Evolutionary conservation across 1,140 invertebrate species (phyloP).

Genomic region (Ceratitis capitata): DNA sequence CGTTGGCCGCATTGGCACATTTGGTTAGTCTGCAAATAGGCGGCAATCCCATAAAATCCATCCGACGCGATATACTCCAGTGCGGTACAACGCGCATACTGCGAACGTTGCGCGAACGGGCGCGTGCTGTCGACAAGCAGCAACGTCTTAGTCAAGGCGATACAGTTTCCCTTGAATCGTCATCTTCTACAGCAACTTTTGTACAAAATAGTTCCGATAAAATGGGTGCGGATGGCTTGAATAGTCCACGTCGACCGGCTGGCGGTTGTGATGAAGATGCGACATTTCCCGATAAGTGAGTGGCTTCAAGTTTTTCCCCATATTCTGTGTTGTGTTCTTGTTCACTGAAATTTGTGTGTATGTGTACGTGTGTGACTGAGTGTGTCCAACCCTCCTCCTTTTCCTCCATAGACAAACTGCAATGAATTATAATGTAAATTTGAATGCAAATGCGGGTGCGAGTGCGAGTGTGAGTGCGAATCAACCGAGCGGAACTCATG

Average conservation of each 20-base stretch:
- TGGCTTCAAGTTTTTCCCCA: conserved; percentile 37
- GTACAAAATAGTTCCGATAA: conserved; percentile 41
- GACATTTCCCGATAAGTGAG: conserved; percentile 76
- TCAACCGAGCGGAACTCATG: neutral
- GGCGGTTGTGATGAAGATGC: conserved; percentile 41
- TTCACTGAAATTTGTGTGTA: neutral
- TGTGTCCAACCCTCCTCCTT: conserved; percentile 2
- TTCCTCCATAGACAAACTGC: neutral
- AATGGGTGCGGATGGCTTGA: conserved; percentile 44
- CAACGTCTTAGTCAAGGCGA: neutral
- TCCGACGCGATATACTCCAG: conserved; percentile 80
- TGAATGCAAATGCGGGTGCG: too few species aligned
- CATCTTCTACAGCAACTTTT: neutral
- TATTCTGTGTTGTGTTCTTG: neutral
- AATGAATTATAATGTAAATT: too few species aligned
- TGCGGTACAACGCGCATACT: conserved; percentile 84
- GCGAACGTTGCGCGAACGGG: conserved; percentile 78
- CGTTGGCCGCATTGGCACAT: conserved; percentile 79
- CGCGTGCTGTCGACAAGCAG: conserved; percentile 50
- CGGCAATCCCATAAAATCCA: conserved; percentile 83
- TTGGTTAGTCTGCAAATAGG: conserved; percentile 84
- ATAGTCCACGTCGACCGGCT: conserved; percentile 37
- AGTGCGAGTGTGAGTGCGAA: neutral
- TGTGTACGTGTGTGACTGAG: conserved; percentile 21
- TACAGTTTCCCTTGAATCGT: conserved; percentile 44